These are phyloP conservation scores for Diplazon laetatorius DNA, from an alignment of 2,888 invertebrate species.

Conservation along the genomic window DNA sequence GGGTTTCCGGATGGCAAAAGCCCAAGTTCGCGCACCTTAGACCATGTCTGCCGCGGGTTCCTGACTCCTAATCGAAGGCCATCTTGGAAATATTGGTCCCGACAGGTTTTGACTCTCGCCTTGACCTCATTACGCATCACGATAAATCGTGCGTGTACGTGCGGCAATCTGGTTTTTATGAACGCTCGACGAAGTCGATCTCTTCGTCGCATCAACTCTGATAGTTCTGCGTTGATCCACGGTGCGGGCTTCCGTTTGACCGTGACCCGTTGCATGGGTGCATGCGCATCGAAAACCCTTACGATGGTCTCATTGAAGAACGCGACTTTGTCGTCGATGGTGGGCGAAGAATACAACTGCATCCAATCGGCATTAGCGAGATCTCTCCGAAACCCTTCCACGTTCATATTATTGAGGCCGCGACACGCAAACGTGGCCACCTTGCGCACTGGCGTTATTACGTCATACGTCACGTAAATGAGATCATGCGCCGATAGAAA, in stretches of 20 bases:
- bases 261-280: not conserved
- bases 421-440: not conserved
- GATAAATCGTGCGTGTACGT: not conserved
- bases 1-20: not conserved
- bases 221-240: not conserved
- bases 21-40: not conserved
- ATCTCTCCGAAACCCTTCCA: not conserved
- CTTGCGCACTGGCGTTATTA: not conserved
- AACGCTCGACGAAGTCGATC: conserved; percentile 1
- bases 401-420: not conserved
- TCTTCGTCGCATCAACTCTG: not conserved
- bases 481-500: conserved; percentile 6
- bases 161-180: not conserved
- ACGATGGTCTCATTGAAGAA: not conserved
- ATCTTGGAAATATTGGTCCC: not conserved
- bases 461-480: not conserved
- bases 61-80: not conserved
- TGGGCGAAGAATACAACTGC: too few species aligned
- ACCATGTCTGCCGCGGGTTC: not conserved
- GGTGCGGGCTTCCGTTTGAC: not conserved
- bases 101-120: not conserved
- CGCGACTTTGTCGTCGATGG: too few species aligned
- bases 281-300: not conserved
- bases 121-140: not conserved
- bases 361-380: too few species aligned